phyloP scores from a whole-genome alignment of 2,113 vertebrate genomes.

The Sphyrna mokarran region DNA sequence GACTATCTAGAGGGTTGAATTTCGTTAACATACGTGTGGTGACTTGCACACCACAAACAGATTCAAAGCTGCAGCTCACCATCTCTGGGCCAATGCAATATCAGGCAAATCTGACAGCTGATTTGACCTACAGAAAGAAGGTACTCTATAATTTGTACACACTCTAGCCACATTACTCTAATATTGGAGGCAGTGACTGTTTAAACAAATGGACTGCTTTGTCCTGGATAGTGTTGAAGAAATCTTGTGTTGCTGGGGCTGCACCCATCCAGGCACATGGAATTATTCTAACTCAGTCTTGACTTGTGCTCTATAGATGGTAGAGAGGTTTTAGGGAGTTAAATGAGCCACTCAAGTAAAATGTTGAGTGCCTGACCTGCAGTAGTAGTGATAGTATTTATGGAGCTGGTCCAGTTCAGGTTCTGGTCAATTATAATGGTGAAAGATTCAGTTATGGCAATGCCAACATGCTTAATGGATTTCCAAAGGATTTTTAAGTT shows the following conservation, averaged over 20 bases:
- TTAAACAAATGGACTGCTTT: neutral
- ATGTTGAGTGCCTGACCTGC: neutral
- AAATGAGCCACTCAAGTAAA: neutral
- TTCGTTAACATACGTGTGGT: neutral
- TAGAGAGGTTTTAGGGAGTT: neutral
- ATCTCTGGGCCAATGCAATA: neutral
- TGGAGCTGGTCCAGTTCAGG: neutral
- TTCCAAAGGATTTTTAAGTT: neutral
- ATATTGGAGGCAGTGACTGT: neutral
- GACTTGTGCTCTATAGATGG: neutral
- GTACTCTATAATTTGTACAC: neutral
- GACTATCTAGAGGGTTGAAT: neutral
- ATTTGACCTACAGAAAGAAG: neutral
- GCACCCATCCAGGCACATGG: neutral
- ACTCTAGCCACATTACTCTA: neutral
- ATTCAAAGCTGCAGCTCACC: neutral
- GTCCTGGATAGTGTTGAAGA: neutral
- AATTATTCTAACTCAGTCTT: neutral
- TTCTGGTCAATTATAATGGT: neutral
- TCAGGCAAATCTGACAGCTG: neutral
- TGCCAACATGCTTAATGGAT: neutral
- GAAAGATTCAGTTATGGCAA: neutral
- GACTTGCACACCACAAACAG: neutral
- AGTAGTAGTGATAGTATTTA: neutral
- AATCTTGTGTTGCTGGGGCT: neutral